Base-by-base conservation (phyloP, 1,140 invertebrate genomes). In the Listronotus oregonensis region DNA sequence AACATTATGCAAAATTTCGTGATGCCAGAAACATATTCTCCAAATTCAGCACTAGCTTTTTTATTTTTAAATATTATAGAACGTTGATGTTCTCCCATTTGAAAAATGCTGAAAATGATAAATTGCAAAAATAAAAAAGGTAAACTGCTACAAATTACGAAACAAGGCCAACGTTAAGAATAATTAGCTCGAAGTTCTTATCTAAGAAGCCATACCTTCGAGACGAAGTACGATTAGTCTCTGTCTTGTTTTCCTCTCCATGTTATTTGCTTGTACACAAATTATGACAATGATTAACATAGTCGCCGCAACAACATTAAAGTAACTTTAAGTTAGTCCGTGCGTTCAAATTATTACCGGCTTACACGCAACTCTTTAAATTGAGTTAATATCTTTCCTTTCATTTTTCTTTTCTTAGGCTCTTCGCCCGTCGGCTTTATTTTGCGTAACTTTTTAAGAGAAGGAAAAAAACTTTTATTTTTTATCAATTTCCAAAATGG, bases 241-340 rank as follows among this genome's bases (percentile, higher is more conserved):
- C 39, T 63, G 60, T 46, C 60, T 18, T 31, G 47, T 50, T 50
- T 18, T 4, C 11, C 10, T 40, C 12, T 42, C 34, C 31, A 21
- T 59, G 44, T 49, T 18, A 6, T 59, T 59, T 40, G 27, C 46
- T 17, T 27, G 34, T 37, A 12, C 32, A n/a, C 43, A 18, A 59
- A 59, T 59, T 49, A 59, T 59, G 57, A 59, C 57, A 37, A 47
- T 59, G 57, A 59, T 49, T 49, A 59, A 59, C 57, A 59, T 49
- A 31, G 44, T 27, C 27, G 21, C 11, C 32, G 34, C 10, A 43
- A 37, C 27, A 49, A 59, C 44, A 59, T 47, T 59, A 47, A 59
- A 59, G 51, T 37, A 49, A 59, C 3, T 59, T 12, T 47, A 49
- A 17, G 8, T 59, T 59, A 17, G 27, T 37, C 12, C 42, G 15